These are phyloP conservation scores for Nephrotoma guestfalica DNA, from an alignment of 2,888 invertebrate species.

Conservation along the genomic window DNA sequence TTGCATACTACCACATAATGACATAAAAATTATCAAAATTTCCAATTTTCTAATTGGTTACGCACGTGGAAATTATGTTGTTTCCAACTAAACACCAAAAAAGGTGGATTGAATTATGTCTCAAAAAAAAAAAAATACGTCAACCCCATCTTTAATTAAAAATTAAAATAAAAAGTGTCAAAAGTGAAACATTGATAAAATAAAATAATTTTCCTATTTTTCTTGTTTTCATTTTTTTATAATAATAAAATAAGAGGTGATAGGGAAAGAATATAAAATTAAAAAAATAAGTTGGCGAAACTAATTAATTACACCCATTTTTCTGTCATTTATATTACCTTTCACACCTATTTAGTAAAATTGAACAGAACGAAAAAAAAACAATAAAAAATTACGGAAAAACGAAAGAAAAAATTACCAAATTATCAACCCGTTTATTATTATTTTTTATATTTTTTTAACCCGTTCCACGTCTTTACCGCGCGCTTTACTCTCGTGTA, in stretches of 20 bases:
- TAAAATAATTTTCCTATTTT: not conserved
- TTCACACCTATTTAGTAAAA: slow-evolving; percentile 4
- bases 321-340: slow-evolving; percentile 6
- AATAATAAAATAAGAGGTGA: not conserved
- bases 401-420: not conserved
- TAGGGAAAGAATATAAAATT: slow-evolving; percentile 3
- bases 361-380: not conserved
- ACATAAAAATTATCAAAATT: not conserved
- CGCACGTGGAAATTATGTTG: not conserved
- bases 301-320: slow-evolving; percentile 6
- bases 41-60: not conserved
- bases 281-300: slow-evolving; percentile 2
- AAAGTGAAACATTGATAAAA: slow-evolving; percentile 3
- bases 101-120: not conserved
- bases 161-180: slow-evolving; percentile 1
- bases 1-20: not conserved
- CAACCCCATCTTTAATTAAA: slow-evolving; percentile 2
- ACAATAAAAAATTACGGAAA: not conserved
- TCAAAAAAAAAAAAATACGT: not conserved
- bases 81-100: not conserved
- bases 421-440: slow-evolving; percentile 4
- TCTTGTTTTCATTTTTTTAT: not conserved
- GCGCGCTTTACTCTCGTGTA: not conserved
- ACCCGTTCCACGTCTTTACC: not conserved
- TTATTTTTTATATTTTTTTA: not conserved